Evolutionary conservation across 2,113 vertebrate genomes (phyloP), one percentile per base, ranked within the genome.

Genomic region (Carassius gibelio): DNA sequence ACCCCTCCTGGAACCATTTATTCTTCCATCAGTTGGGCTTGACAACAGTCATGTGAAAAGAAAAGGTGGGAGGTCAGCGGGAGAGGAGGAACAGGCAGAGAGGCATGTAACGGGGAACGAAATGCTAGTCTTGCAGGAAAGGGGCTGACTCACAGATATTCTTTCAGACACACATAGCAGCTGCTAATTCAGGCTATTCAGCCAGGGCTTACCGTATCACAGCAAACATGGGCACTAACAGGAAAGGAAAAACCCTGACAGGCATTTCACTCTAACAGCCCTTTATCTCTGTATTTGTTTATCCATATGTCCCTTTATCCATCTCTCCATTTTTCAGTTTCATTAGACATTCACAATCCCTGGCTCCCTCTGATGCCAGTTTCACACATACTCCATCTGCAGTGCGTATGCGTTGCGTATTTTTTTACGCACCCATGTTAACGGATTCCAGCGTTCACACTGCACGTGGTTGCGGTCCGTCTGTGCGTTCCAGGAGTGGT

Each of bases 131-230:
- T 26, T 84, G 90, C 93, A 90, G 59, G 89, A 93, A 93, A 92
- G 86, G 21, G 77, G 92, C 94, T 94, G 93, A 95, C 93, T 94
- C 93, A 90, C 90, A 76, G 72, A 48, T 76, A 92, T 92, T 90
- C 90, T 93, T 93, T 94, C 89, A 92, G 89, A 88, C 26, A 82
- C 50, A 83, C 75, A 90, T 59, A 61, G 88, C 89, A 52, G 83
- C 86, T 78, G 87, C 88, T 94, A 93, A 94, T 94, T 91, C 89
- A n/a, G 76, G 86, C 92, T 79, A 93, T 94, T 94, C 93, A 94
- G 82, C 87, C 64, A 79, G 68, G 89, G 92, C 91, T 93, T 93
- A 91, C 79, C 36, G 90, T 87, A 89, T 91, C 88, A 89, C 91
- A 90, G 87, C 90, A 72, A 89, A 86, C 88, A 90, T 91, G 89